Evolutionary conservation across 2,797 vertebrate species (phyloP), one percentile per base, ranked within the genome.

Genomic region (Rhabdophis nuchalis): DNA sequence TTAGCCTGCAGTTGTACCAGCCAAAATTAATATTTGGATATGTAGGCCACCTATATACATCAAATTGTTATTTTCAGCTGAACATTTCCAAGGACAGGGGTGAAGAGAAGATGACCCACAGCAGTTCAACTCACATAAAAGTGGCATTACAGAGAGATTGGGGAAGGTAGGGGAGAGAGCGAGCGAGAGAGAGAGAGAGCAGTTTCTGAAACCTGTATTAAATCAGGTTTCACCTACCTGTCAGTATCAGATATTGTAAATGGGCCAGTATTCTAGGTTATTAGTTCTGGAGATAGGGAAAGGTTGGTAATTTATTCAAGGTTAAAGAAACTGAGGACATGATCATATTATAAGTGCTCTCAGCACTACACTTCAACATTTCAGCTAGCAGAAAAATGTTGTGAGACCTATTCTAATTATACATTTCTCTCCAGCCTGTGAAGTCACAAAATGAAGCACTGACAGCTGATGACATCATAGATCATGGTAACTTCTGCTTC

Each of bases 381-480:
- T 92, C 53, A 93, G 5, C 41, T 61, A n/a, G 32, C 86, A 72
- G 72, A 92, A 82, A 88, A 95, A 12, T 50, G 8, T 41, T 50
- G 36, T 85, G 46, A 77, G 23, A 1, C 0, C 5, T 82, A 86
- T 46, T 91, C 58, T 27, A 52, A 53, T 13, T 1, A 14, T 90
- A 91, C 91, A 90, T 90, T 52, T 56, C 46, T 46, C 57, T 8
- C 5, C 25, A 16, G 32, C 32, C 56, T 86, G 54, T 54, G 64
- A 86, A 60, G 72, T 89, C 89, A 91, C 87, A 91, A 68, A 85
- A 88, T 91, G 87, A 64, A 87, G 32, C 88, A 92, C 82, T 61
- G 94, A 87, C 89, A 88, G 64, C 18, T 0, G 27, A 89, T 94
- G 95, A 96, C 93, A 90, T 96, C 95, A 95, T 61, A 92, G 93